Base-by-base conservation (phyloP, 2,888 invertebrate species). In the Drosophila maculinotata region DNA sequence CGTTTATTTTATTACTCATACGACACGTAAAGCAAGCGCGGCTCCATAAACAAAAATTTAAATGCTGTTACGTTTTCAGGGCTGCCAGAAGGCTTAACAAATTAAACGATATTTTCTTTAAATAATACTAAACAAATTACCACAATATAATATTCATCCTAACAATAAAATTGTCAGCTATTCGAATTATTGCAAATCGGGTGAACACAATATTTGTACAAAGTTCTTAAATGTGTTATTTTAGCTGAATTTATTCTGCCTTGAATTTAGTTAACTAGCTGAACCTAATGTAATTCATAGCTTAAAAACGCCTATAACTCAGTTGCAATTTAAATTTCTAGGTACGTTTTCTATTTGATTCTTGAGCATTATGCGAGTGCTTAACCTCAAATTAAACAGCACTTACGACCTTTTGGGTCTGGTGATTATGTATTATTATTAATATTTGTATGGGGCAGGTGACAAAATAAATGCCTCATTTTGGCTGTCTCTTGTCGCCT, bases 391-490 rank as follows among this genome's bases (percentile, higher is more conserved):
- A 62, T 75, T 58, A 57, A 62, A 56, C 28, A 58, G 26, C 56
- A 62, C 41, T 69, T 64, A 66, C 58, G 51, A 76, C 68, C 87
- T 74, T 71, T 60, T 36, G 48, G 17, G 38, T 38, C 28, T 2
- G 49, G 15, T 17, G 76, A 81, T 84, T 82, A 77, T 70, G 66
- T 56, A 60, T 52, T 58, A 69, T 79, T 79, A 73, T 76, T 66
- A 73, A 67, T 79, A 80, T 84, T 84, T 79, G 64, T 15, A 17
- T 58, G 59, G 68, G 69, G 36, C 77, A 81, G 80, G 87, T 83
- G 80, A 83, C 84, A 81, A 83, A 86, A 83, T 81, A 86, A 86
- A 83, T 83, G 84, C 81, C 84, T 68, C 71, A 67, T 65, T 74
- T 76, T 65, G 33, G 35, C 20, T 58, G 74, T 58, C 58, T 25